A percentile compares a stretch with the other conserved stretches of the same genome.
Evolutionary conservation across 2,797 vertebrate species (phyloP).

Genomic region (Fistularia commersonii): DNA sequence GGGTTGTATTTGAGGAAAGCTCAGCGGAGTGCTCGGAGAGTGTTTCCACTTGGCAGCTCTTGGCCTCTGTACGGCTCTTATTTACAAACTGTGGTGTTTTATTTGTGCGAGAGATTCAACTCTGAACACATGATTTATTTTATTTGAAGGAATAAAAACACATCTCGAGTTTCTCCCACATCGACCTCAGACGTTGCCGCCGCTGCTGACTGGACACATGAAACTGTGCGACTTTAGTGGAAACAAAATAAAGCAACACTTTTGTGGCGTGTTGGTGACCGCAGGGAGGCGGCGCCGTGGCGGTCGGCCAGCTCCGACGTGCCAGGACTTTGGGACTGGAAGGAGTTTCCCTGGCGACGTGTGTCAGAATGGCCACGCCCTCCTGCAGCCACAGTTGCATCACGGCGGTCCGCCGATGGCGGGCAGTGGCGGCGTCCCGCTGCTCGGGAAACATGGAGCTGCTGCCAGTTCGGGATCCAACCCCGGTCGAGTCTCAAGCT

Average conservation of each 20-base stretch:
- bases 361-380: constrained; percentile 53
- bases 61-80: no score
- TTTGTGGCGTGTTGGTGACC: constrained; percentile 42
- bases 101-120: no score
- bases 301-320: constrained; percentile 24
- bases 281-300: constrained; percentile 31
- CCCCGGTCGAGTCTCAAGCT: no score
- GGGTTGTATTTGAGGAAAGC: no score
- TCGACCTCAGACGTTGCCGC: not conserved
- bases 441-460: not conserved
- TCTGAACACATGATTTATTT: no score
- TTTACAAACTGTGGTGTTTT: no score
- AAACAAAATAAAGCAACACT: constrained; percentile 21
- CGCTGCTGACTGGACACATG: not conserved
- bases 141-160: no score
- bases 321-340: constrained; percentile 36
- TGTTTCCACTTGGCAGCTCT: no score
- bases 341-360: constrained; percentile 49
- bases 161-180: no score
- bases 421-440: constrained; percentile 22
- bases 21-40: no score
- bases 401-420: constrained; percentile 33
- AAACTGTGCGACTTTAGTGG: not conserved
- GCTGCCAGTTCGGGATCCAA: not conserved
- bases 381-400: constrained; percentile 49